phyloP scores from a whole-genome alignment of 2,113 vertebrate species.

The Anseranas semipalmata region DNA sequence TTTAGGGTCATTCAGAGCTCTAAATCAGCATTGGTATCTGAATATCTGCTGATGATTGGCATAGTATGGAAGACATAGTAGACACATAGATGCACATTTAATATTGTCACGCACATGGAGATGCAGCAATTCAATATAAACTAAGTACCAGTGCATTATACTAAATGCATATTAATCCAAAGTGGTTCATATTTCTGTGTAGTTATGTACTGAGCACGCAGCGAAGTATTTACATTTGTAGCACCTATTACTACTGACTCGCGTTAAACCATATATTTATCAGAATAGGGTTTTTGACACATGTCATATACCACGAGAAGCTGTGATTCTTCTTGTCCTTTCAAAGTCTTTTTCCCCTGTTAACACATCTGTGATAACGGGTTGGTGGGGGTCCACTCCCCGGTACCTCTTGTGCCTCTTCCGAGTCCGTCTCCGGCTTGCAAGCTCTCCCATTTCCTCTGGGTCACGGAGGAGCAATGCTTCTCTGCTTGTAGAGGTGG shows the following conservation, averaged over 20 bases:
- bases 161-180: slow-evolving; percentile 15
- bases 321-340: neutral
- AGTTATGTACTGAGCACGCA: neutral
- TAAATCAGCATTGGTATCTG: neutral
- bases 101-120: neutral
- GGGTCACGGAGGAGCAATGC: neutral
- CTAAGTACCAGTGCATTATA: neutral
- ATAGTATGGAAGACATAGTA: neutral
- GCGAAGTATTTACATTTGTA: slow-evolving; percentile 2
- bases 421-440: neutral
- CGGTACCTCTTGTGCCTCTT: neutral
- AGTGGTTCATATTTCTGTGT: neutral
- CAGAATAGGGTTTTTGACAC: neutral
- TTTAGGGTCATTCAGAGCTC: neutral
- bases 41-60: neutral
- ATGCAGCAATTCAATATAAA: neutral
- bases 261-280: neutral
- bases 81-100: neutral
- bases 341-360: neutral
- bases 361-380: neutral
- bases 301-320: neutral
- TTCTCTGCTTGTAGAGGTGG: neutral
- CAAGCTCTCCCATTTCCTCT: neutral
- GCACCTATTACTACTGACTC: neutral
- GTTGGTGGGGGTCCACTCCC: neutral